phyloP scores from a whole-genome alignment of 53 echinoderm and acorn worm species.

The Actinopyga echinites region DNA sequence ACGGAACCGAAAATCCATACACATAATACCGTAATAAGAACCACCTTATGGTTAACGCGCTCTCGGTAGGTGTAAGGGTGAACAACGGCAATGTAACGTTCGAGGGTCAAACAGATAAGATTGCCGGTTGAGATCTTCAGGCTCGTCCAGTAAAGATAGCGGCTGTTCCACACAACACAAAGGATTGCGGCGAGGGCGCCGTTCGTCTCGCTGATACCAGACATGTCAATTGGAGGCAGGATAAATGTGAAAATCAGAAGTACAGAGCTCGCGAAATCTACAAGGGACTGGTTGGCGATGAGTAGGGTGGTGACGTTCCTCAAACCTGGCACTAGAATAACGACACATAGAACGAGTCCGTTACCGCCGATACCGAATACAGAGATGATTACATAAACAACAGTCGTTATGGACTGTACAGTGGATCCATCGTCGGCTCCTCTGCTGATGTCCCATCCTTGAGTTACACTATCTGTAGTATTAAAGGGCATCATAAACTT shows the following conservation, averaged over 20 bases:
- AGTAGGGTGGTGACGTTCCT: constrained; percentile 4
- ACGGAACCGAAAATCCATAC: constrained; percentile 30
- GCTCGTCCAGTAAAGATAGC: constrained; percentile 45
- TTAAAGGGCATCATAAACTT: too few relatives aligned
- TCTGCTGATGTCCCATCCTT: too few relatives aligned
- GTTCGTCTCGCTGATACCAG: neutral
- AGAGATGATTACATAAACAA: neutral
- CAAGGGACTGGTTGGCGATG: constrained; percentile 17
- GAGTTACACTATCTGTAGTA: too few relatives aligned
- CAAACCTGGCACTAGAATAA: constrained; percentile 1
- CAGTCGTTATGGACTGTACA: neutral
- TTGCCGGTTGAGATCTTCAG: constrained; percentile 50
- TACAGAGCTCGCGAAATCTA: constrained; percentile 6
- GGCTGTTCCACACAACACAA: constrained; percentile 48
- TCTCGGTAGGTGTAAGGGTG: constrained; percentile 33
- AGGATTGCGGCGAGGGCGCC: neutral
- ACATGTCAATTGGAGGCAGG: neutral
- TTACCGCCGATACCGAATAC: constrained; percentile 10
- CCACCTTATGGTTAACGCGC: neutral
- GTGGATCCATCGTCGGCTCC: neutral
- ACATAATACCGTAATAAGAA: neutral
- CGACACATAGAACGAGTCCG: constrained; percentile 3
- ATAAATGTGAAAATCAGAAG: neutral
- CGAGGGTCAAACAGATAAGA: constrained; percentile 38
- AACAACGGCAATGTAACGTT: constrained; percentile 52